Percentiles rank a stretch among this genome's conserved stretches.
These are phyloP conservation scores for Pseudoatta argentina DNA, from an alignment of 1,140 invertebrate species.

Conservation along the genomic window DNA sequence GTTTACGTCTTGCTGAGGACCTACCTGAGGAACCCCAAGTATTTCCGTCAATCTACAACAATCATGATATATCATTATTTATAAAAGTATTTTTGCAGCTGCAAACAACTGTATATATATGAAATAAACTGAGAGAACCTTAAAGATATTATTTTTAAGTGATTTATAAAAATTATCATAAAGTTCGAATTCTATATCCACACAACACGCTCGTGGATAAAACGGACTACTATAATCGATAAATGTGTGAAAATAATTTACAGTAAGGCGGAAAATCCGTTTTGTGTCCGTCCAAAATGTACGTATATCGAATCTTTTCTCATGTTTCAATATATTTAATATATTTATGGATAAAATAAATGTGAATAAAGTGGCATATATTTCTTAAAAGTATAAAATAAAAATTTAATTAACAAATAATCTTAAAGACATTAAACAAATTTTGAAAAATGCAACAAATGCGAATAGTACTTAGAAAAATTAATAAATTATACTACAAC, in stretches of 20 bases:
- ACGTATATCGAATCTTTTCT: not conserved
- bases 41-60: constrained; percentile 85
- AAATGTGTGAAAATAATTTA: not conserved
- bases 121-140: constrained; percentile 6
- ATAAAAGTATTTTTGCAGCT: constrained; percentile 12
- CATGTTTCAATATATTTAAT: not conserved
- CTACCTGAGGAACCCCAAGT: constrained; percentile 82
- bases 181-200: not conserved
- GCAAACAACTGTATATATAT: not conserved
- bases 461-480: not conserved
- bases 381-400: not conserved
- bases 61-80: constrained; percentile 67
- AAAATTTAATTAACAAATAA: not conserved
- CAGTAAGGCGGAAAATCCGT: not conserved
- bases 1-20: constrained; percentile 86
- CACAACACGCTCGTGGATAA: not conserved
- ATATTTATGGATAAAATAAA: not conserved
- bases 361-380: not conserved
- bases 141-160: not conserved
- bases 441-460: not conserved
- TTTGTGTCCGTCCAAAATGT: not conserved
- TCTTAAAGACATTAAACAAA: not conserved
- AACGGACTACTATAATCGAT: not conserved
- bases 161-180: not conserved
- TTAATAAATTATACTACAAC: not conserved